Evolutionary conservation across 2,888 invertebrate species (phyloP).

Genomic region (Allygus modestus): DNA sequence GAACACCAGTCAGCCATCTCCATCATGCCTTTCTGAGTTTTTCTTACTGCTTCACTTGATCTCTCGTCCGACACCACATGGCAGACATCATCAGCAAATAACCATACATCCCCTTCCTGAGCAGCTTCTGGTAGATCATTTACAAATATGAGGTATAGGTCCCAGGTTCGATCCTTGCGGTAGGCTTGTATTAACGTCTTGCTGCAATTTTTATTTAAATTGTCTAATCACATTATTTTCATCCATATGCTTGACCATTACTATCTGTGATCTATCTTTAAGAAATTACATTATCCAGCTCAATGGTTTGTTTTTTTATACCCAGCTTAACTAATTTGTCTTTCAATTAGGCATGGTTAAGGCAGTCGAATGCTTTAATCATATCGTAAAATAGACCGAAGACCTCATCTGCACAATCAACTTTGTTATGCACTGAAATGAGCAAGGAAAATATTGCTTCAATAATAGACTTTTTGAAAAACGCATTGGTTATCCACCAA

Average conservation of each 20-base stretch:
- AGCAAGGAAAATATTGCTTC: neutral
- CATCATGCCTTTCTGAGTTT: too few relatives aligned
- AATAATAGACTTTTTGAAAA: neutral
- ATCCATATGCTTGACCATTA: neutral
- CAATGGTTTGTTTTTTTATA: neutral
- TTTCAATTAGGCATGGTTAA: neutral
- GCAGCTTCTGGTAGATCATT: too few relatives aligned
- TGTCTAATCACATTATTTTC: neutral
- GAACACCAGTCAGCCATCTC: too few relatives aligned
- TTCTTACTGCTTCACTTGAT: too few relatives aligned
- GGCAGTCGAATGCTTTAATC: neutral
- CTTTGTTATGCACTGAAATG: neutral
- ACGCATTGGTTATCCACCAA: neutral
- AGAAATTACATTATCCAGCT: neutral
- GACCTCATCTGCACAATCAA: neutral
- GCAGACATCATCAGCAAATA: too few relatives aligned
- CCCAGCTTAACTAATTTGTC: neutral
- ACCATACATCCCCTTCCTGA: too few relatives aligned
- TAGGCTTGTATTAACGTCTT: neutral
- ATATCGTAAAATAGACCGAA: neutral
- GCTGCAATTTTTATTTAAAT: neutral
- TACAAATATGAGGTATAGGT: too few relatives aligned
- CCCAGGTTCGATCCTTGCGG: too few relatives aligned
- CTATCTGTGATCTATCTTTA: neutral
- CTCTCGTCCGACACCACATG: too few relatives aligned